Evolutionary conservation across 2,113 vertebrate species (phyloP).

Genomic region (Cephalopholis sonnerati): DNA sequence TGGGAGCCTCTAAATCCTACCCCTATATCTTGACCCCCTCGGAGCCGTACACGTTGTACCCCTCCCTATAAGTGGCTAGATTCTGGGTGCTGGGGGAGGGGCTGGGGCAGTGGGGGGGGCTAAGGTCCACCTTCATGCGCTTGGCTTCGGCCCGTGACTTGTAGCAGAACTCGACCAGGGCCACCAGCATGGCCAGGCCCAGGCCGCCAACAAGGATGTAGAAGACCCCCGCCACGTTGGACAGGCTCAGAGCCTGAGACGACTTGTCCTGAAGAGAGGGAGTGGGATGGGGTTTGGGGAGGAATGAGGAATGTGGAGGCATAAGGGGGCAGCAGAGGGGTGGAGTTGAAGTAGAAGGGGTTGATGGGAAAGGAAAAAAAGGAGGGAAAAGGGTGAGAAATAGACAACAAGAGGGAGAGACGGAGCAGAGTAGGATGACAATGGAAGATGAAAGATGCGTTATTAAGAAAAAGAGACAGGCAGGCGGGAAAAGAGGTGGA

Average conservation of each 20-base stretch:
- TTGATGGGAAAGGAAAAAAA: too few species aligned
- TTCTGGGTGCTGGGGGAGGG: conserved; percentile 99
- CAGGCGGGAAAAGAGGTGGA: neutral
- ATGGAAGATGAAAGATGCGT: neutral
- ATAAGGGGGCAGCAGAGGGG: too few species aligned
- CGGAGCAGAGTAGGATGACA: neutral
- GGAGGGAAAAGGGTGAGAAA: neutral
- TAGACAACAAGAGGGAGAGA: neutral
- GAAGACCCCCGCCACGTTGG: conserved; percentile 99
- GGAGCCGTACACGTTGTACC: conserved; percentile 99
- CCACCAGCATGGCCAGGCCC: conserved; percentile 99
- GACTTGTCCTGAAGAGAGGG: conserved; percentile 95
- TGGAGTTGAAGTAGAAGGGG: neutral
- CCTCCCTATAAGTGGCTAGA: conserved; percentile 99
- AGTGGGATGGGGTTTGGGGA: neutral
- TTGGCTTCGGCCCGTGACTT: conserved; percentile 99
- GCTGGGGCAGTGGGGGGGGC: conserved; percentile 91
- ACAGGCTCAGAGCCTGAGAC: conserved; percentile 98
- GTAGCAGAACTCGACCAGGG: conserved; percentile 99
- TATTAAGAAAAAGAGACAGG: neutral
- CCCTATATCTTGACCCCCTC: conserved; percentile 99
- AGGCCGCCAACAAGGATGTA: conserved; percentile 99
- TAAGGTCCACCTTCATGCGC: conserved; percentile 99
- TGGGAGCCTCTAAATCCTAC: conserved; percentile 97
- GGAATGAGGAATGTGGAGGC: neutral